Percentiles rank a stretch among this genome's conserved stretches.
Evolutionary conservation across 2,113 vertebrate genomes (phyloP).

Genomic region (Chaetops frenatus): DNA sequence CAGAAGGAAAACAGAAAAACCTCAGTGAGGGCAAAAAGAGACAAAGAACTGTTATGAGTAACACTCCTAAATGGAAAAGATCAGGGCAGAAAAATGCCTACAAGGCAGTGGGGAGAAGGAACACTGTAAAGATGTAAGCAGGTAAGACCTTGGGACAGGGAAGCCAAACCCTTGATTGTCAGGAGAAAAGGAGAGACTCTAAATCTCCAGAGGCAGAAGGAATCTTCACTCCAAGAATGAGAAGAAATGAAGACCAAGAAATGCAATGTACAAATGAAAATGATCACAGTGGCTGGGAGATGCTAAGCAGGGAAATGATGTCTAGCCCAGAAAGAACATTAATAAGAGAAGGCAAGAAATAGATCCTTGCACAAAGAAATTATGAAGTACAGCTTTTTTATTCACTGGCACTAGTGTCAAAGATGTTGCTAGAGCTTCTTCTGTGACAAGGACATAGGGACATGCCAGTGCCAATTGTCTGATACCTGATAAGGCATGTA

Average conservation of each 20-base stretch:
- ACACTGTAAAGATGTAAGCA: not conserved
- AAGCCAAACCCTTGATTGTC: not conserved
- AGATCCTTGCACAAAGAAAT: not conserved
- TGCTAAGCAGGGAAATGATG: not conserved
- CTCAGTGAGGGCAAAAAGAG: not conserved
- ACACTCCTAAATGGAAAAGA: not conserved
- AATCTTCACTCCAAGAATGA: not conserved
- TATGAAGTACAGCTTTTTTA: not conserved
- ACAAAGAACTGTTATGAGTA: not conserved
- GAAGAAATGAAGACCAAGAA: not conserved
- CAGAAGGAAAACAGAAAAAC: not conserved
- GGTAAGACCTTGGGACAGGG: not conserved
- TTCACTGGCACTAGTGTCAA: not conserved
- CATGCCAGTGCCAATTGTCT: not conserved
- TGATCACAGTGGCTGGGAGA: not conserved
- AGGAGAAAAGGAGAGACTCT: not conserved
- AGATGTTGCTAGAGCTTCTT: not conserved
- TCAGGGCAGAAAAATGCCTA: not conserved
- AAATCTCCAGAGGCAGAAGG: not conserved
- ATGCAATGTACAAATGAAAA: not conserved
- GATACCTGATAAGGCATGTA: not conserved
- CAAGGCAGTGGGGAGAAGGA: not conserved
- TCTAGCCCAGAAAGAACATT: not conserved
- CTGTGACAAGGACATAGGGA: not conserved
- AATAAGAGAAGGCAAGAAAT: not conserved